Base-by-base conservation (phyloP, 30 jellyfish, hydroid and myxozoan genomes). In the Cassiopea andromeda region DNA sequence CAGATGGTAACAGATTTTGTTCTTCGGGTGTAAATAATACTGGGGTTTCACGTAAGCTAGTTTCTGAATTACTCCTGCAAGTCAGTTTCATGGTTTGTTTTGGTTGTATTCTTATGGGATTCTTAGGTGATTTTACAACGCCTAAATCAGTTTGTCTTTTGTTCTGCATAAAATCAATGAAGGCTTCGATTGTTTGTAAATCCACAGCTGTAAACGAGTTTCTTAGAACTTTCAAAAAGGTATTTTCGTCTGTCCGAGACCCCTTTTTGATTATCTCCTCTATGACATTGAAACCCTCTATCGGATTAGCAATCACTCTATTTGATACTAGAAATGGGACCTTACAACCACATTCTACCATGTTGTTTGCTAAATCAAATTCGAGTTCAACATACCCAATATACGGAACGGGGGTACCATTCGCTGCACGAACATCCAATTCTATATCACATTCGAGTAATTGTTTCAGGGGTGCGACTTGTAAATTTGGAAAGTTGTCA, bases 291-390 rank as follows among this genome's bases (percentile, higher is more conserved):
- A 78, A 79, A 12, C 96, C 96, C 73, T 78, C 80, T 17, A 89
- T 89, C 59, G 96, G 96, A 73, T 70, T 80, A 44, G 85, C 87
- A 14, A 89, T 71, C 46, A 18, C 60, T 58, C 72, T 73, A 43
- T 57, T 48, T 38, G 92, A 78, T n/a, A 89, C 91, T 45, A 89
- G 77, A 81, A 89, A 89, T 27, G 96, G 96, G 43, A 89, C 96
- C 38, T 44, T 68, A 49, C 67, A 27, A 43, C 49, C 69, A 81
- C 50, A 59, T 81, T 81, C 90, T 69, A 18, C 90, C 54, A 54
- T n/a, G 47, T 67, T 60, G 60, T 81, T 81, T 44, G 69, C 69
- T 60, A 87, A 67, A 19, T 77, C 12, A 69, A 87, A 87, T 43
- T 78, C 83, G 58, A 77, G 89, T 67, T 76, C 94, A 38, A 69